A percentile compares a stretch with the other conserved stretches of the same genome.
These are phyloP conservation scores for Sebastiscus tertius DNA, from an alignment of 2,797 vertebrate species.

Conservation along the genomic window DNA sequence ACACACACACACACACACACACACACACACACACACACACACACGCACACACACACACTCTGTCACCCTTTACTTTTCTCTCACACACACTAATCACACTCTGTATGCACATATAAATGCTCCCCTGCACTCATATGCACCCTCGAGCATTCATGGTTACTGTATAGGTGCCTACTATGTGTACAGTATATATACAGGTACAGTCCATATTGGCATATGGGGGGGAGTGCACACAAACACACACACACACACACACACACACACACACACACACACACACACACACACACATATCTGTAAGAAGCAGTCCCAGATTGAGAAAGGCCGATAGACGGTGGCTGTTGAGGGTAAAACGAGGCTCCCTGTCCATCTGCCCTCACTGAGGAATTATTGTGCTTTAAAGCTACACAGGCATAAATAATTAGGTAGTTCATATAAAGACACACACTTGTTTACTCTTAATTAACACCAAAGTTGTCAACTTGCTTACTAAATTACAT, in stretches of 20 bases:
- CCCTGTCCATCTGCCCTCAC: constrained; percentile 62
- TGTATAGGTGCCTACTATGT: background rate
- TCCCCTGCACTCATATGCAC: background rate
- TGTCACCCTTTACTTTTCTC: background rate
- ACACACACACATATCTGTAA: background rate
- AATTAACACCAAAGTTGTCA: constrained; percentile 7
- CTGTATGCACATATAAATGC: constrained; percentile 7
- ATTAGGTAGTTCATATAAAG: constrained; percentile 3
- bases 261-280: background rate
- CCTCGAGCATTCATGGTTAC: background rate
- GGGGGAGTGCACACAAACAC: background rate
- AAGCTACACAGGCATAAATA: constrained; percentile 12
- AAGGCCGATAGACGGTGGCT: constrained; percentile 43
- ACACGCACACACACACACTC: background rate
- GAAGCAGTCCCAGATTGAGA: constrained; percentile 12
- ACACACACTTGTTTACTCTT: background rate
- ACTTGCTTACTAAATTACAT: background rate
- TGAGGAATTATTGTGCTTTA: constrained; percentile 34
- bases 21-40: too few species aligned
- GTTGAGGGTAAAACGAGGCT: constrained; percentile 36
- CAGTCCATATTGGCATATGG: background rate
- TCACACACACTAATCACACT: background rate
- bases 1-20: constrained; percentile 1
- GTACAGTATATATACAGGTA: background rate
- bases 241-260: background rate